phyloP scores from a whole-genome alignment of 2,797 vertebrate species.

The Brotula barbata region DNA sequence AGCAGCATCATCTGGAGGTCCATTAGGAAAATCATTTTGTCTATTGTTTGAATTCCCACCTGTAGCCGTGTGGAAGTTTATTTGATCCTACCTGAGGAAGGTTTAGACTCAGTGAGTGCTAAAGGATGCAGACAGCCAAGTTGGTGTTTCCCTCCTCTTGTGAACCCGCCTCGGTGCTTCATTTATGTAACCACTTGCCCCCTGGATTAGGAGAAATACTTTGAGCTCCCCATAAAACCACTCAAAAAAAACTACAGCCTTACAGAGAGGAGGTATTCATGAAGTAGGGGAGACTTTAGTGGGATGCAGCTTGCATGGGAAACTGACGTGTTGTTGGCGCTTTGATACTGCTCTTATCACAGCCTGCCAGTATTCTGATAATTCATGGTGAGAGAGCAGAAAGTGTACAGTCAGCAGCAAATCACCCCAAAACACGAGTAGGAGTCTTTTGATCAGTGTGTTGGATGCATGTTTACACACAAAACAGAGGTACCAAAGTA shows the following conservation, averaged over 20 bases:
- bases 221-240: constrained; percentile 56
- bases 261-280: constrained; percentile 3
- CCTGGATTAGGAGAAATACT: constrained; percentile 64
- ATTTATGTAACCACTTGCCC: constrained; percentile 60
- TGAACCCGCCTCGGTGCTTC: constrained; percentile 20
- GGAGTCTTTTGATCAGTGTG: not conserved
- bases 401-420: not conserved
- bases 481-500: not conserved
- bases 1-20: constrained; percentile 75
- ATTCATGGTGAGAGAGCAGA: too few relatives aligned
- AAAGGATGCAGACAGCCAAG: constrained; percentile 53
- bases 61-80: constrained; percentile 10
- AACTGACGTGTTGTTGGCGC: too few relatives aligned
- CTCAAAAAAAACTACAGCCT: constrained; percentile 36
- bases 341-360: too few relatives aligned
- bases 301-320: too few relatives aligned
- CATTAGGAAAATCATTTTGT: constrained; percentile 73
- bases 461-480: not conserved
- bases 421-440: not conserved
- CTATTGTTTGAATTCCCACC: not conserved
- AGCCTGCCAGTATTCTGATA: too few relatives aligned
- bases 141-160: constrained; percentile 53
- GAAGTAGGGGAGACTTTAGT: constrained; percentile 8
- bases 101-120: constrained; percentile 2
- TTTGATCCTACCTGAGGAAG: constrained; percentile 13